Base-by-base conservation (phyloP, 2,113 vertebrate genomes). In the Damaliscus lunatus region DNA sequence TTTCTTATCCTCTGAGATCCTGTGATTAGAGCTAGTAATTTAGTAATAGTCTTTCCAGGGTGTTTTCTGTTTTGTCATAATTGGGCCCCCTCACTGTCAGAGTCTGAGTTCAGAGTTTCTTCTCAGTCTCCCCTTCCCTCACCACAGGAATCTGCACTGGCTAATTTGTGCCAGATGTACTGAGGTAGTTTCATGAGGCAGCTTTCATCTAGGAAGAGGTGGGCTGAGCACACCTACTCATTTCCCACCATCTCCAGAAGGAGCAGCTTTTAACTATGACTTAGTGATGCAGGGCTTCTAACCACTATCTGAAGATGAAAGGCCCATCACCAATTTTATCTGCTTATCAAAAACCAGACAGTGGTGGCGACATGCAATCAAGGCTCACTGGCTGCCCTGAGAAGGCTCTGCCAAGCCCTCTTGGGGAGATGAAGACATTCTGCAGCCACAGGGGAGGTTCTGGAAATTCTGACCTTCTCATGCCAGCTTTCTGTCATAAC, bases 231-330 rank as follows among this genome's bases (percentile, higher is more conserved):
- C 88, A 91, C 96, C 96, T 91, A 98, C 96, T 96, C 93, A 2
- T 98, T 98, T 98, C 98, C 71, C 96, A 98, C 67, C 62, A 16
- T 78, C 71, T 96, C 86, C 52, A 91, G 40, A 55, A 90, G 40
- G 67, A 97, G 67, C 87, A 91, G 84, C 59, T 80, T 91, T 91
- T 33, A 57, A 53, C 17, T 50, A 53, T 97, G 93, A 94, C 82
- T 97, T 93, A 95, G 87, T 91, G 60, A 91, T 0, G 6, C 57
- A 78, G 91, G 43, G 67, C 89, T 91, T 93, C 87, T 96, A 43
- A 88, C 82, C 5, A 1, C 31, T 80, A 84, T 74, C 89, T 88
- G 25, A 83, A 91, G 88, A 90, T 87, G 74, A 97, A 97, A 97
- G 50, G 21, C 7, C 71, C 27, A 59, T 94, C 4, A 13, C 48